A percentile compares a stretch with the other conserved stretches of the same genome.
Conservation (phyloP, 30 jellyfish, hydroid and myxozoan species). For the Chironex yamaguchii region DNA sequence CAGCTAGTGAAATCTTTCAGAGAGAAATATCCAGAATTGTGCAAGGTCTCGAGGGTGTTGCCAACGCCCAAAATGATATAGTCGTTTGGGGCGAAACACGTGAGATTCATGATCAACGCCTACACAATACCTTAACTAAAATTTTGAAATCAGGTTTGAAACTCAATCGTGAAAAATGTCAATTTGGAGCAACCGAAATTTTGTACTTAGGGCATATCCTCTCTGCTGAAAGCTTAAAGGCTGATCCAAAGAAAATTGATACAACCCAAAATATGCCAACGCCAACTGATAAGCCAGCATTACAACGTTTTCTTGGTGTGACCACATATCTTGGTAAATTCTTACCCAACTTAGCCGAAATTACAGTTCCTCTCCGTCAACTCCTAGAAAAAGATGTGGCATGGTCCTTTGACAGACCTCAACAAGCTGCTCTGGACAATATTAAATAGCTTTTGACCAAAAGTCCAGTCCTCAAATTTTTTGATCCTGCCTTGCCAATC, state of each 20-base stretch:
- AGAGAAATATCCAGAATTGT: not conserved
- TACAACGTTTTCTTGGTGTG: slow-evolving; percentile 52
- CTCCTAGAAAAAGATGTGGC: slow-evolving; percentile 19
- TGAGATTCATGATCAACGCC: slow-evolving; percentile 8
- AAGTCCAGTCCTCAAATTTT: slow-evolving; percentile 12
- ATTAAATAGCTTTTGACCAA: not conserved
- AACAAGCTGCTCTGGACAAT: not conserved
- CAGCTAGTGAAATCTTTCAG: slow-evolving; percentile 21
- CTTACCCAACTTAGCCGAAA: slow-evolving; percentile 28
- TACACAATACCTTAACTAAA: not conserved
- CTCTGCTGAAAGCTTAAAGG: slow-evolving; percentile 52
- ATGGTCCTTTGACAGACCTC: slow-evolving; percentile 31
- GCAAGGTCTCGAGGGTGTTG: slow-evolving; percentile 25
- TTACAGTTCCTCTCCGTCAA: slow-evolving; percentile 10
- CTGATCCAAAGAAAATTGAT: slow-evolving; percentile 40
- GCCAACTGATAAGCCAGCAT: slow-evolving; percentile 35
- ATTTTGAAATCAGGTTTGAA: slow-evolving; percentile 10
- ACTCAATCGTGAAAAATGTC: slow-evolving; percentile 23
- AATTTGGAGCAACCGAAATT: slow-evolving; percentile 8
- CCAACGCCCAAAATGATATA: slow-evolving; percentile 26
- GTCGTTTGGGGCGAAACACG: slow-evolving; percentile 15
- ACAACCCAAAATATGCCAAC: slow-evolving; percentile 29
- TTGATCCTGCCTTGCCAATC: slow-evolving; percentile 50
- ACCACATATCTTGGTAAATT: slow-evolving; percentile 52
- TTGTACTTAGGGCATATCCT: slow-evolving; percentile 31